Conservation (phyloP, 2,888 invertebrate genomes). For the Prosapia bicincta region DNA sequence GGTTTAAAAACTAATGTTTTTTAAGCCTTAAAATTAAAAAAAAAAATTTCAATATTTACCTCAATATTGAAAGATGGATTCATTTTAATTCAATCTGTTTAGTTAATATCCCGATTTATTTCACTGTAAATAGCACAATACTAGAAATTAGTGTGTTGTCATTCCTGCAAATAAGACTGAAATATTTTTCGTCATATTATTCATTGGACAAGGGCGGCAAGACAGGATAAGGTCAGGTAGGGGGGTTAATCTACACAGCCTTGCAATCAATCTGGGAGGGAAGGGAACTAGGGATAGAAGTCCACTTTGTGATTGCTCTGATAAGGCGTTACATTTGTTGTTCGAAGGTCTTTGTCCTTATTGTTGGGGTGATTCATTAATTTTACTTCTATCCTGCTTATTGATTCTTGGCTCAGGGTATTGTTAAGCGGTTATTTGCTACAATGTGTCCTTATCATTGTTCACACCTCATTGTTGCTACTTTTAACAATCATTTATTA, state of each 20-base stretch:
- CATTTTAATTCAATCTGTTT: too few species aligned
- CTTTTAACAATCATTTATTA: too few species aligned
- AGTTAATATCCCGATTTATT: too few species aligned
- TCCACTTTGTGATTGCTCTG: constrained; percentile 2
- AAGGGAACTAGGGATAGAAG: neutral
- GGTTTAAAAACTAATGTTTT: too few species aligned
- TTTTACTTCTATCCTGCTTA: neutral
- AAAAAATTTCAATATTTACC: too few species aligned
- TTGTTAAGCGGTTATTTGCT: neutral
- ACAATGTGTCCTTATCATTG: neutral
- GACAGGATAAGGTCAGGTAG: neutral
- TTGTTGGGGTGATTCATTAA: neutral
- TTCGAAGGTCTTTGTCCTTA: neutral
- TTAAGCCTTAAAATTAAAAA: too few species aligned
- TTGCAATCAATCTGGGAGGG: neutral
- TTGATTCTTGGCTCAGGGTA: neutral
- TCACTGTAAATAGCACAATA: too few species aligned
- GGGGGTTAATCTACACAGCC: neutral
- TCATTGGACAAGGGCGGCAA: neutral
- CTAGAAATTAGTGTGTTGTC: too few species aligned
- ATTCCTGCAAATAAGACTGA: neutral
- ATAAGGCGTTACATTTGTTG: constrained; percentile 6
- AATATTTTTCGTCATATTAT: neutral
- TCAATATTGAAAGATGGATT: too few species aligned
- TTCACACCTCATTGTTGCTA: too few species aligned